Conservation (phyloP, 2,113 vertebrate genomes). For the Solenodon paradoxus region DNA sequence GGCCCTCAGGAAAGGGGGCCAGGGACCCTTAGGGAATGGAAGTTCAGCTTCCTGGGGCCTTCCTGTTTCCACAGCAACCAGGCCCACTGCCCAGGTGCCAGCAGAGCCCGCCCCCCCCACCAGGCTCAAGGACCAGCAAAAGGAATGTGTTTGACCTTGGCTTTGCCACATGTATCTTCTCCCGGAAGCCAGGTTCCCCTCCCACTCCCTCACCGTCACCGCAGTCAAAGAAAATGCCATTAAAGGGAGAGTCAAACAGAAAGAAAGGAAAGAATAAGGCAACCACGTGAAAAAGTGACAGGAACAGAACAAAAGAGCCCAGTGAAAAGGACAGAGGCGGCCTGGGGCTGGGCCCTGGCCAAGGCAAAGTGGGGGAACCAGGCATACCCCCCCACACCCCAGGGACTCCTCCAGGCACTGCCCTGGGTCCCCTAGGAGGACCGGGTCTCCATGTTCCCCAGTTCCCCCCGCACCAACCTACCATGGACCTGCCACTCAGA, state of each 20-base stretch:
- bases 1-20: slow-evolving; percentile 45
- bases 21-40: slow-evolving; percentile 46
- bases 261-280: slow-evolving; percentile 36
- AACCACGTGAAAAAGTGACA: slow-evolving; percentile 43
- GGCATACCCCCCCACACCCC: background rate
- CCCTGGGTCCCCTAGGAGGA: background rate
- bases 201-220: slow-evolving; percentile 53
- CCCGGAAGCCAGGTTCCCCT: slow-evolving; percentile 47
- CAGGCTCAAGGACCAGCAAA: slow-evolving; percentile 63
- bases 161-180: slow-evolving; percentile 15
- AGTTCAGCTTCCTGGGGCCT: slow-evolving; percentile 43
- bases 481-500: too few species aligned
- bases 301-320: slow-evolving; percentile 62
- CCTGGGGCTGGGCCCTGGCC: background rate
- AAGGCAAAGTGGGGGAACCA: background rate
- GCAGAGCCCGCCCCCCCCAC: slow-evolving; percentile 38
- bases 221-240: slow-evolving; percentile 48
- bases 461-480: too few species aligned
- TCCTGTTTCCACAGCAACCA: slow-evolving; percentile 70
- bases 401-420: background rate
- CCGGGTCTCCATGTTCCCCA: fast-evolving
- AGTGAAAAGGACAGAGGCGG: background rate
- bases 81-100: slow-evolving; percentile 48
- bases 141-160: slow-evolving; percentile 62
- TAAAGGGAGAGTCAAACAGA: slow-evolving; percentile 11